Percentiles rank a stretch among this genome's conserved stretches.
Evolutionary conservation across 2,888 invertebrate genomes (phyloP).

Genomic region (Tromatobia lineatoria): DNA sequence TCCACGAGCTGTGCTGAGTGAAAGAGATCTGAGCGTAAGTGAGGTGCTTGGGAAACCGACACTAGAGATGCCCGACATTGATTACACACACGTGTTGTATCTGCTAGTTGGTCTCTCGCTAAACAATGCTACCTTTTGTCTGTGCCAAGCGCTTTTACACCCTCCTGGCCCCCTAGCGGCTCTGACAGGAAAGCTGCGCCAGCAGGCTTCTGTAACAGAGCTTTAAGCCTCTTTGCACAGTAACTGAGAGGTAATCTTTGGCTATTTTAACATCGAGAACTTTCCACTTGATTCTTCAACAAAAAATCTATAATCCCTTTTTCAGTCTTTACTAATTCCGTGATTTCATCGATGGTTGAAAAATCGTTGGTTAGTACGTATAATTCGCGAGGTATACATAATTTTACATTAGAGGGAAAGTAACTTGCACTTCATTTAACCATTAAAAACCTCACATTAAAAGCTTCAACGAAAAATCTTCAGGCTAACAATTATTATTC

Average conservation of each 20-base stretch:
- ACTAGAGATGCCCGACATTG: conserved; percentile 82
- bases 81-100: conserved; percentile 82
- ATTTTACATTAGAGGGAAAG: too few species aligned
- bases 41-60: conserved; percentile 68
- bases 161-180: not conserved
- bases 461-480: too few species aligned
- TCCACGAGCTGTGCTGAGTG: not conserved
- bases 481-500: too few species aligned
- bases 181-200: conserved; percentile 22
- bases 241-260: conserved; percentile 10
- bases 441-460: too few species aligned
- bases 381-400: too few species aligned
- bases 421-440: too few species aligned
- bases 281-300: not conserved
- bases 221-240: not conserved
- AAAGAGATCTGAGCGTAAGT: conserved; percentile 30
- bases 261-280: conserved; percentile 16
- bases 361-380: too few species aligned
- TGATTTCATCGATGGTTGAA: not conserved
- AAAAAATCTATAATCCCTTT: not conserved
- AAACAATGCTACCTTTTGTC: conserved; percentile 75
- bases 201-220: conserved; percentile 2
- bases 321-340: not conserved
- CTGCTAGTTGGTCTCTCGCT: conserved; percentile 68
- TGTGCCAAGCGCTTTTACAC: conserved; percentile 32